Evolutionary conservation across 2,797 vertebrate species (phyloP), one percentile per base, ranked within the genome.

Genomic region (Clarias laeviceps): DNA sequence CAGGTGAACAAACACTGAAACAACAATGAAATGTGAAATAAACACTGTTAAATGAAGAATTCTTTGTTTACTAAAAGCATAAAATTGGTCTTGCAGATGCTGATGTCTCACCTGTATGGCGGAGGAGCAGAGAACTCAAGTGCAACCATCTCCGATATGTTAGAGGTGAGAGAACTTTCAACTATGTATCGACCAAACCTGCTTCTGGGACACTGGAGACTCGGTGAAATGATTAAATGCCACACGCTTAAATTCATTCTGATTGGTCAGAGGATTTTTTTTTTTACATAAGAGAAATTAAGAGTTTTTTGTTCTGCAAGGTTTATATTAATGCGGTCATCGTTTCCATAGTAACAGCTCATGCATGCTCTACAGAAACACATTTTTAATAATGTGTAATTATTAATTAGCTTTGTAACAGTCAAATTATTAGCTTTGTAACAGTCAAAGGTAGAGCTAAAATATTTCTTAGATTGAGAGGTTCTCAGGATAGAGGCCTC

Each of bases 51-150:
- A 76, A 68, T 83, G 1, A 40, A 50, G 29, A 70, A 50, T 61
- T 59, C 4, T 24, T 22, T 64, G 18, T 61, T 74, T 45, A 50
- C 29, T 34, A 22, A 24, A 56, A 54, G 40, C 32, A 57, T 56
- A 61, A 24, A 32, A 24, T 14, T 79, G 40, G 70, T 57, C 14
- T 87, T 64, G 85, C 84, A 96, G 98, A 94, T 96, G 95, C 93
- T 97, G 95, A 99, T 99, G 98, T 95, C 94, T 89, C 97, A 97
- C 84, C 93, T 99, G 61, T 99, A 99, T 93, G 97, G 97, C 0
- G 97, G 97, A 83, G 97, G 96, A 34, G 96, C 96, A 0, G 96
- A 96, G 24, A 94, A 96, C 61, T 94, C 96, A 91, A 92, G 93
- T n/a, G 93, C 97, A 83, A 95, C 96, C 11, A 91, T 93, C 0